phyloP scores from a whole-genome alignment of 2,888 invertebrate species.

The Diarsia rubi region DNA sequence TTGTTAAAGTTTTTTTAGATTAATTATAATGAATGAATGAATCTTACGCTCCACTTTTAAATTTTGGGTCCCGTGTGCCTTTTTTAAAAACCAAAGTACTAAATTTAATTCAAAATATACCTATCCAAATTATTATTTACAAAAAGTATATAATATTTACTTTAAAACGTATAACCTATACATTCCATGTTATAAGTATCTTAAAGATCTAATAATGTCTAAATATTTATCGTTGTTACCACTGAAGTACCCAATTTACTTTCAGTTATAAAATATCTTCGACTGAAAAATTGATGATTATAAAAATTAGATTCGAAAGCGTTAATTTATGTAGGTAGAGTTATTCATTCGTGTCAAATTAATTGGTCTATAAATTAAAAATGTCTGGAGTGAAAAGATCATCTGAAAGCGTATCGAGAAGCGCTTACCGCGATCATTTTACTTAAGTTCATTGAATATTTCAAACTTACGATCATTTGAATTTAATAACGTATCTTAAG shows the following conservation, averaged over 20 bases:
- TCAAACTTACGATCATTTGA: constrained; percentile 41
- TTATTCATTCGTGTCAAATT: constrained; percentile 65
- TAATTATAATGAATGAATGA: constrained; percentile 54
- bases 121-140: constrained; percentile 61
- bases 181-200: constrained; percentile 72
- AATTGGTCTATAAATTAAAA: constrained; percentile 60
- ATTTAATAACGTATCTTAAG: constrained; percentile 43
- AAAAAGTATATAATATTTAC: constrained; percentile 57
- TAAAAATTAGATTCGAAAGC: constrained; percentile 38
- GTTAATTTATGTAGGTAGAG: constrained; percentile 48
- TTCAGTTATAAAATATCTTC: constrained; percentile 52
- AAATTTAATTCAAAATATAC: constrained; percentile 66
- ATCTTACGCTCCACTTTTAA: constrained; percentile 52
- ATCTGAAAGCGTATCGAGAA: constrained; percentile 49
- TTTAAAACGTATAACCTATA: constrained; percentile 63
- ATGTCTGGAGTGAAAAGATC: constrained; percentile 46
- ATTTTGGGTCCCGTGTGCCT: constrained; percentile 80
- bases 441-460: constrained; percentile 44
- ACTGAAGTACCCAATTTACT: constrained; percentile 44
- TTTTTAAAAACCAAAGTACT: constrained; percentile 75
- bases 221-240: constrained; percentile 66
- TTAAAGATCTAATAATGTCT: constrained; percentile 63
- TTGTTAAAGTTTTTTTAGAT: constrained; percentile 60
- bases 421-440: constrained; percentile 44
- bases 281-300: constrained; percentile 52